Base-by-base conservation (phyloP, 1,140 invertebrate species). In the Ditylenchus dipsaci region DNA sequence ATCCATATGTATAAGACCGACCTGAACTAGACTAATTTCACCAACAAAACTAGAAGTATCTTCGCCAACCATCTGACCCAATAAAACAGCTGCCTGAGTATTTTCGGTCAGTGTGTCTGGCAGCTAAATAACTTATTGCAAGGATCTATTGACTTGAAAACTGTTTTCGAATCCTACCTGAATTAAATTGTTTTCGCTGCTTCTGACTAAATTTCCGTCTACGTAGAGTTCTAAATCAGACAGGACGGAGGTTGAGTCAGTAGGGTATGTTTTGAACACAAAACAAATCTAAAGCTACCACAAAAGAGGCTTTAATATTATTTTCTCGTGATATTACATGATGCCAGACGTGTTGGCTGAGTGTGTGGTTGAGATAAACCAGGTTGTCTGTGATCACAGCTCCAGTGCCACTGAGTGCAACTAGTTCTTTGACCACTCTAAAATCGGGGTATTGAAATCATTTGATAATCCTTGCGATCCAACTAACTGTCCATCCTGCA, bases 11-110 rank as follows among this genome's bases (percentile, higher is more conserved):
- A 5, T 43, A 27, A 61, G 26, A 61, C 27, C 3, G 21, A 61
- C 59, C n/a, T 61, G 29, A 26, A 61, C 19, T 21, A 33, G 19
- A 61, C 29, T 61, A n/a, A 61, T 30, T 27, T 61, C 59, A 27
- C 59, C 59, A 61, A 61, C 21, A 29, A 61, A 61, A 5, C 29
- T 30, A 21, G 59, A 19, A 61, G 8, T 27, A 21, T 21, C n/a
- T 33, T 61, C 59, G 13, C 26, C 29, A 13, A 21, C n/a, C 19
- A 8, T n/a, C 19, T 43, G 27, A 8, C 59, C 59, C n/a, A 61
- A 30, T 21, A 61, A 61, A 33, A 61, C 13, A 21, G 29, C 59
- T 8, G 59, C 38, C 26, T 61, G 17, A 33, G 38, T 13, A 7
- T 3, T 61, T 61, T 3, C 21, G 3, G n/a, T 7, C 59, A 61